A percentile compares a stretch with the other conserved stretches of the same genome.
These are phyloP conservation scores for Deroplatys truncata DNA, from an alignment of 2,888 invertebrate genomes.

Conservation along the genomic window DNA sequence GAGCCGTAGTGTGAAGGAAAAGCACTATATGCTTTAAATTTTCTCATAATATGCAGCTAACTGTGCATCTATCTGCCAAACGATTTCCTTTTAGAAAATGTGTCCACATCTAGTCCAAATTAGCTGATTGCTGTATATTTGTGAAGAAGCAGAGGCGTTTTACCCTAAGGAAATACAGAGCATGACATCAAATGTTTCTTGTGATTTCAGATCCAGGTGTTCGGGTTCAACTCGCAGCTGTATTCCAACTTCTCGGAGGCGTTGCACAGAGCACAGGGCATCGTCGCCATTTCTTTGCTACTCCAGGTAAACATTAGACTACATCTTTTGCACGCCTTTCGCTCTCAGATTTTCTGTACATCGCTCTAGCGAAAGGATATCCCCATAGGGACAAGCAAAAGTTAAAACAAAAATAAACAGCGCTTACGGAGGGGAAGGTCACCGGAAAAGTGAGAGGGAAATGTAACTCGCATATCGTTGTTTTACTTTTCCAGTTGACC, in stretches of 20 bases:
- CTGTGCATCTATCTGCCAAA: too few species aligned
- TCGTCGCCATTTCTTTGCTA: conserved; percentile 89
- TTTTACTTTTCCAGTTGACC: background rate
- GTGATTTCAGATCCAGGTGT: conserved; percentile 87
- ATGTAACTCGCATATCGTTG: background rate
- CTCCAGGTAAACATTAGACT: conserved; percentile 69
- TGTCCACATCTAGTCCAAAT: too few species aligned
- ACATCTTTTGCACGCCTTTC: background rate
- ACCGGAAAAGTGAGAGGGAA: background rate
- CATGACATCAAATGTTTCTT: background rate
- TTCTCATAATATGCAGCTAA: too few species aligned
- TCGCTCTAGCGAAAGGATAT: background rate
- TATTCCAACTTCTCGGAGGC: conserved; percentile 96
- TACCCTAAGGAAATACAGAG: too few species aligned
- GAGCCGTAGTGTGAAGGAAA: too few species aligned
- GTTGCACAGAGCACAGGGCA: conserved; percentile 87
- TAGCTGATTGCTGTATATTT: too few species aligned
- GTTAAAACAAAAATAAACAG: too few species aligned
- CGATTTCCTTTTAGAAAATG: too few species aligned
- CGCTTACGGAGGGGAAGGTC: background rate
- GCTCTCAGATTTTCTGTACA: background rate
- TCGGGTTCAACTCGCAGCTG: conserved; percentile 96
- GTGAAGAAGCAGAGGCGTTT: too few species aligned
- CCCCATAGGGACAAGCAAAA: background rate
- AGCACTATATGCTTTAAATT: too few species aligned